These are phyloP conservation scores for Melanotus villosus DNA, from an alignment of 2,888 invertebrate genomes.

Conservation along the genomic window DNA sequence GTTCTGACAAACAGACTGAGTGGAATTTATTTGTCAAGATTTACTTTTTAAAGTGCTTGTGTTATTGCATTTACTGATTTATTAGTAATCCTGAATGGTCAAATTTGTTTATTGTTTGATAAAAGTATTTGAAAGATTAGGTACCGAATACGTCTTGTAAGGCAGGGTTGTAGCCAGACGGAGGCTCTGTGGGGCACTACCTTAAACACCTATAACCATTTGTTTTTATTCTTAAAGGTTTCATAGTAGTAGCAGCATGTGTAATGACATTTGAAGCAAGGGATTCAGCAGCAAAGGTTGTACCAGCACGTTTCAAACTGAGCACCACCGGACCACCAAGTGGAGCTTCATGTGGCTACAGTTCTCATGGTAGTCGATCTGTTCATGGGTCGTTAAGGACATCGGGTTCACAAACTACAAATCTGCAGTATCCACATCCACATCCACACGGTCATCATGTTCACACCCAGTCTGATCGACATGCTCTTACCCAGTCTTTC, in stretches of 20 bases:
- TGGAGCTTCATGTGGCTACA: slow-evolving; percentile 39
- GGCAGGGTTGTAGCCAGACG: too few relatives aligned
- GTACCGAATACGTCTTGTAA: too few relatives aligned
- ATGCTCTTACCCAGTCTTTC: slow-evolving; percentile 69
- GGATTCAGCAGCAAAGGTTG: slow-evolving; percentile 93
- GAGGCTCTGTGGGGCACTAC: too few relatives aligned
- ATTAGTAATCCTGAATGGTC: too few relatives aligned
- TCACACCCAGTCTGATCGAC: slow-evolving; percentile 50
- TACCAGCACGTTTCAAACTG: slow-evolving; percentile 80
- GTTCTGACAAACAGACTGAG: too few relatives aligned
- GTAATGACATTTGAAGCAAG: slow-evolving; percentile 99
- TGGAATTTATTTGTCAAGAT: too few relatives aligned
- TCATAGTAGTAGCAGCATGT: slow-evolving; percentile 96
- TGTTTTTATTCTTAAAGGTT: slow-evolving; percentile 72
- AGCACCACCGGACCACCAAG: slow-evolving; percentile 58
- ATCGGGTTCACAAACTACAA: slow-evolving; percentile 62
- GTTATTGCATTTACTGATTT: too few relatives aligned
- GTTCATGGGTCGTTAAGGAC: slow-evolving; percentile 63
- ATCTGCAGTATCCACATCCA: slow-evolving; percentile 47
- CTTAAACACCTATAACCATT: too few relatives aligned
- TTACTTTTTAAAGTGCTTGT: too few relatives aligned
- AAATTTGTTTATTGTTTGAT: too few relatives aligned
- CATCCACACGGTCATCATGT: slow-evolving; percentile 50
- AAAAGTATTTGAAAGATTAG: too few relatives aligned
- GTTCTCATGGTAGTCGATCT: slow-evolving; percentile 47